phyloP scores from a whole-genome alignment of 2,888 invertebrate species.

The Deilephila elpenor region DNA sequence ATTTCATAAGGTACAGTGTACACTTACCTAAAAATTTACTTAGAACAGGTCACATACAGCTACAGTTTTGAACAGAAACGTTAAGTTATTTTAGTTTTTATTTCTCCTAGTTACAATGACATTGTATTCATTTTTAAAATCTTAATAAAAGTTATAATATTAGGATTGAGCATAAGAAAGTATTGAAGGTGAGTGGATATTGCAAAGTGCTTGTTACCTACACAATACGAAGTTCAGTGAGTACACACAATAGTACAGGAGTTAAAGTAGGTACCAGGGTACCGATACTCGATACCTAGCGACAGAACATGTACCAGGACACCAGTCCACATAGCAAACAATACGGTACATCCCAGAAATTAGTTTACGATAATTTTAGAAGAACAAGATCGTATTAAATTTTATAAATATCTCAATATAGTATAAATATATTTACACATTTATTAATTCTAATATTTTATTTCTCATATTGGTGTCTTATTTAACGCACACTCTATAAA shows the following conservation, averaged over 20 bases:
- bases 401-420: conserved; percentile 84
- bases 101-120: conserved; percentile 9
- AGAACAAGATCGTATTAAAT: conserved; percentile 83
- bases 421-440: conserved; percentile 83
- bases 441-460: conserved; percentile 75
- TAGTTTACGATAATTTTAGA: conserved; percentile 75
- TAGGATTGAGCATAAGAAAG: conserved; percentile 58
- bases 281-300: conserved; percentile 56
- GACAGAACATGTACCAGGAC: conserved; percentile 61
- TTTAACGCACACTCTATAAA: conserved; percentile 79
- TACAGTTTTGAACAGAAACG: neutral
- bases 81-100: neutral
- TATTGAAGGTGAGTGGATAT: conserved; percentile 55
- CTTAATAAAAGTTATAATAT: conserved; percentile 33
- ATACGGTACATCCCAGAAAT: conserved; percentile 71
- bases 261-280: conserved; percentile 30
- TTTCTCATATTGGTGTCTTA: conserved; percentile 83
- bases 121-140: conserved; percentile 28
- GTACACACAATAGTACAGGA: conserved; percentile 13
- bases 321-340: conserved; percentile 69
- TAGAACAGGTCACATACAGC: conserved; percentile 3
- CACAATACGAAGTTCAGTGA: conserved; percentile 55
- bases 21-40: neutral
- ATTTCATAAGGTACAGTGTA: no score
- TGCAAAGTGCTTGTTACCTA: conserved; percentile 61